A percentile compares a stretch with the other conserved stretches of the same genome.
Evolutionary conservation across 2,113 vertebrate genomes (phyloP).

Genomic region (Chunga burmeisteri): DNA sequence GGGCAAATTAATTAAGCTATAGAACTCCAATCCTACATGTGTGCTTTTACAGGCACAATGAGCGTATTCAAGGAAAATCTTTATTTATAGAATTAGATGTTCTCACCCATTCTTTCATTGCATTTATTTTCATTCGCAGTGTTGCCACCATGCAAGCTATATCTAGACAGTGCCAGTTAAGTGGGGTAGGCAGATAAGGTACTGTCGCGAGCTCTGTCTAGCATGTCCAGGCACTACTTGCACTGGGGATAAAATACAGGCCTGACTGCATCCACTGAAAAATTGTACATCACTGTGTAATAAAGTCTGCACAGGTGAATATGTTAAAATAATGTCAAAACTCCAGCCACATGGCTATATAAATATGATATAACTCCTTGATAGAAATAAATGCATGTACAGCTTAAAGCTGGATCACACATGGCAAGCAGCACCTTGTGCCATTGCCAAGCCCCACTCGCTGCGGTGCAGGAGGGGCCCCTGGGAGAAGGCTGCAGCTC

Average conservation of each 20-base stretch:
- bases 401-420: not conserved
- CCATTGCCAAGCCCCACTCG: not conserved
- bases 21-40: not conserved
- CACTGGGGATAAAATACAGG: not conserved
- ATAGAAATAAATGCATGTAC: not conserved
- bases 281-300: not conserved
- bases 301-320: not conserved
- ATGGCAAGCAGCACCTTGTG: not conserved
- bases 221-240: not conserved
- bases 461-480: not conserved
- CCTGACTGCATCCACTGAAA: not conserved
- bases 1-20: not conserved
- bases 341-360: not conserved
- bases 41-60: not conserved
- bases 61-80: not conserved
- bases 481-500: not conserved
- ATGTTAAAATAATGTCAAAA: not conserved
- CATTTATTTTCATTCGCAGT: not conserved
- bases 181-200: not conserved
- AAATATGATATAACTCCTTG: not conserved
- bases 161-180: not conserved
- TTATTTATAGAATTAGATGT: not conserved
- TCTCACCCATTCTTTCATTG: not conserved
- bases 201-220: not conserved
- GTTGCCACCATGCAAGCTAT: not conserved